Base-by-base conservation (phyloP, 2,888 invertebrate genomes). In the Hecatera dysodea region DNA sequence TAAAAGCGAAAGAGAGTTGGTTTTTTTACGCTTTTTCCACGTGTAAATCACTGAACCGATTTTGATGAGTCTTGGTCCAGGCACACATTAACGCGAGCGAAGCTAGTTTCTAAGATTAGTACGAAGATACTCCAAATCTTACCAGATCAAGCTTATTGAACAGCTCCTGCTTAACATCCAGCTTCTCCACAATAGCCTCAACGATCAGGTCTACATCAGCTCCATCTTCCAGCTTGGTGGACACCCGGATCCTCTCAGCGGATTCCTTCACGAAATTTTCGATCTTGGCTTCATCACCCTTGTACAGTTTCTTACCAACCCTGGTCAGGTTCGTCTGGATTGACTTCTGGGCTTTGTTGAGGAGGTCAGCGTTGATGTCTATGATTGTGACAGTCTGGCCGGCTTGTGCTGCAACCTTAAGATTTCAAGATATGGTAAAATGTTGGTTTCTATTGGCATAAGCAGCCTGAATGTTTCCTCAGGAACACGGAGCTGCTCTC, bases 131-230 rank as follows among this genome's bases (percentile, higher is more conserved):
- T 53, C 4, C 0, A 42, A 27, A 48, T 36, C 52, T 53, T 75
- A 97, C 97, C 83, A 93, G 93, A 93, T 99, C 98, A 64, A 98
- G 96, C 73, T 96, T 96, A 75, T 97, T 96, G 88, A 99, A 98
- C 11, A 99, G 93, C 85, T 98, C 97, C 88, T 98, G 97, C 90
- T 98, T 98, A 0, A 97, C 93, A 66, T 97, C 97, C 75, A 99
- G 93, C 88, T 98, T 98, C 92, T 99, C 99, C 19, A 98, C 97
- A 89, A 99, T 98, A 2, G 99, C 99, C 93, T 99, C 99, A 19
- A 99, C 96, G 1, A 99, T 97, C 73, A 99, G 92, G 92, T 98
- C 98, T 0, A 97, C 96, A 61, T 82, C 67, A 56, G 71, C 80
- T 1, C 86, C 85, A 69, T 95, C 96, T 1, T 93, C 93, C 1